Percentiles rank a stretch among this genome's conserved stretches.
phyloP scores from a whole-genome alignment of 2,888 invertebrate species.

The Tholera decimalis region DNA sequence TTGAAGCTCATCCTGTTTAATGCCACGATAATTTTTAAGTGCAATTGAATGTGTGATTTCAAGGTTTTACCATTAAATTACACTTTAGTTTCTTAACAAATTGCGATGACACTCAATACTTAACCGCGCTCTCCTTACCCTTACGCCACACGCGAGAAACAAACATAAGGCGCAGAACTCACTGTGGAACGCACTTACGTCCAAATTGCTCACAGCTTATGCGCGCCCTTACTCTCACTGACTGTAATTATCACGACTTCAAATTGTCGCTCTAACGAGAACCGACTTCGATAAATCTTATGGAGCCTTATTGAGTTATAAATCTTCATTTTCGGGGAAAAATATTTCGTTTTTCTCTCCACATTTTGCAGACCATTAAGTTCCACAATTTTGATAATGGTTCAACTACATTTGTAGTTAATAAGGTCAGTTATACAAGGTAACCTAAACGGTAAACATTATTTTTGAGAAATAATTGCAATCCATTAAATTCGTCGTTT shows the following conservation, averaged over 20 bases:
- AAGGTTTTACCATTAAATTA: too few species aligned
- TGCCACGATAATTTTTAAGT: too few species aligned
- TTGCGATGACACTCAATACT: too few species aligned
- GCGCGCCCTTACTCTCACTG: conserved; percentile 67
- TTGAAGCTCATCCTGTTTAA: too few species aligned
- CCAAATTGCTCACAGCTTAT: conserved; percentile 77
- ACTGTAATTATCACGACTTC: conserved; percentile 74
- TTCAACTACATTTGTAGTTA: conserved; percentile 7
- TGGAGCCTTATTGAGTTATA: conserved; percentile 34
- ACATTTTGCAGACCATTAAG: conserved; percentile 27
- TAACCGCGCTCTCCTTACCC: neutral
- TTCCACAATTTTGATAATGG: conserved; percentile 27
- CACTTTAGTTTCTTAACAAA: too few species aligned
- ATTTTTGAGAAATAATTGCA: too few species aligned
- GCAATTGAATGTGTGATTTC: too few species aligned
- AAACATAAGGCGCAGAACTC: conserved; percentile 76
- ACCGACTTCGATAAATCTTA: conserved; percentile 40
- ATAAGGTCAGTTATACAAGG: too few species aligned
- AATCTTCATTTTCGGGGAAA: conserved; percentile 41
- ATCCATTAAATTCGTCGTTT: too few species aligned
- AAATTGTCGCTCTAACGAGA: conserved; percentile 62
- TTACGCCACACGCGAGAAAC: conserved; percentile 36
- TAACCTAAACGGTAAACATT: too few species aligned
- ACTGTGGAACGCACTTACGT: conserved; percentile 78
- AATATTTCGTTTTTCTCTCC: conserved; percentile 35